Evolutionary conservation across 2,888 invertebrate genomes (phyloP), one percentile per base, ranked within the genome.

Genomic region (Yponomeuta cagnagella): DNA sequence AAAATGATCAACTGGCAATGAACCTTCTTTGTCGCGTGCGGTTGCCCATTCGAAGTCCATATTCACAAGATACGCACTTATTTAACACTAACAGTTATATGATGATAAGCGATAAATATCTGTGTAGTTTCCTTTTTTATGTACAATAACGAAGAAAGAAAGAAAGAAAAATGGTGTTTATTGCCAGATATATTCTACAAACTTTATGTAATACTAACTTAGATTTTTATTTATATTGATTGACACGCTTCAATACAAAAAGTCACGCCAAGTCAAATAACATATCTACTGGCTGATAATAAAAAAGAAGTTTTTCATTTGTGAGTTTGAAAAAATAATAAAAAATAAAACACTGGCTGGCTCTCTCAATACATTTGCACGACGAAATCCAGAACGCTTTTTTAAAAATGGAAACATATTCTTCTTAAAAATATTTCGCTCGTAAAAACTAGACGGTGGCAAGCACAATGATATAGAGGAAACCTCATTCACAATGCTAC

Each of bases 361-460:
- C 87, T 37, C 85, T 87, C 85, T 87, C 87, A 87, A 82, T 82
- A 83, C 79, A 82, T 84, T 86, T 69, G 84, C 86, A 87, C 88
- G 84, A 81, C 81, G 78, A 73, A 77, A 76, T 76, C 77, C 82
- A 82, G 84, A 85, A 83, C 83, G 85, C 83, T 83, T 83, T 80
- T 69, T 33, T 23, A 79, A 85, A 82, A 84, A 82, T 83, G 77
- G 84, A 84, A 70, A 85, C 81, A 78, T 80, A 84, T 84, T 80
- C 80, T 88, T 90, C 87, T 87, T 89, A 84, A 87, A 90, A 89
- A 90, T 89, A 88, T 86, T 86, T 82, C 85, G 86, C 88, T 83
- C 83, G 82, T 81, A 76, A 70, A 70, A 70, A 63, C 63, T 58
- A 58, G n/a, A 63, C 70, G 70, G 63, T 70, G 43, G 68, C 68